Conservation (phyloP, 1,140 invertebrate genomes). For the Holotrichia oblita region DNA sequence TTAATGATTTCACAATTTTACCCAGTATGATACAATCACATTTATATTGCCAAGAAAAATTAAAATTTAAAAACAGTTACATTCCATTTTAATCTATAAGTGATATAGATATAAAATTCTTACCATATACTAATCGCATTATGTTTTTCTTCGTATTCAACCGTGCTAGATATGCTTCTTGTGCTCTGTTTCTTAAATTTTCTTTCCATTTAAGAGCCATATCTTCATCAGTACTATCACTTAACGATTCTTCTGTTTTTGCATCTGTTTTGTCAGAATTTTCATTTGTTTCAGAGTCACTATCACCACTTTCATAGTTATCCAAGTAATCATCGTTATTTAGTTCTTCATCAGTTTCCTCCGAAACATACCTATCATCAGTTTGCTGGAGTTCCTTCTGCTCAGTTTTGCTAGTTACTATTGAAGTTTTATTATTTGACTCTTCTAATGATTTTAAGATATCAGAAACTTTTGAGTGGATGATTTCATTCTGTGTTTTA, state of each 20-base stretch:
- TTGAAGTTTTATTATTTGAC: constrained; percentile 40
- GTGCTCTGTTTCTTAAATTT: constrained; percentile 82
- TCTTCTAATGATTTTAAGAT: constrained; percentile 51
- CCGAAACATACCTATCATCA: background rate
- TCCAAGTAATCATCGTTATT: constrained; percentile 54
- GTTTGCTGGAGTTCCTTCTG: too few relatives aligned
- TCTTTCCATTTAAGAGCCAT: constrained; percentile 79
- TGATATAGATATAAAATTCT: too few relatives aligned
- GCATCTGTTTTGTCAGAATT: constrained; percentile 42
- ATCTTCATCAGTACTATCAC: constrained; percentile 47
- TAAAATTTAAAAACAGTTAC: too few relatives aligned
- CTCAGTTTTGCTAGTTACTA: too few relatives aligned
- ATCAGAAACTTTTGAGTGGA: constrained; percentile 59
- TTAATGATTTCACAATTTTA: too few relatives aligned
- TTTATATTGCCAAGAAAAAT: too few relatives aligned
- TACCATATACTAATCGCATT: constrained; percentile 89
- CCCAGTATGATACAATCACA: too few relatives aligned
- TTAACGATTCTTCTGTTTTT: background rate
- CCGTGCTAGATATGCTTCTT: constrained; percentile 78
- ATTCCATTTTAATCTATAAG: too few relatives aligned
- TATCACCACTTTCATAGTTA: constrained; percentile 52
- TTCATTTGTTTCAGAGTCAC: constrained; percentile 44
- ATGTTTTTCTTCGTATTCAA: constrained; percentile 78
- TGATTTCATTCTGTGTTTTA: too few relatives aligned
- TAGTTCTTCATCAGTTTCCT: constrained; percentile 51